Evolutionary conservation across 2,797 vertebrate species (phyloP).

Genomic region (Typhlichthys subterraneus): DNA sequence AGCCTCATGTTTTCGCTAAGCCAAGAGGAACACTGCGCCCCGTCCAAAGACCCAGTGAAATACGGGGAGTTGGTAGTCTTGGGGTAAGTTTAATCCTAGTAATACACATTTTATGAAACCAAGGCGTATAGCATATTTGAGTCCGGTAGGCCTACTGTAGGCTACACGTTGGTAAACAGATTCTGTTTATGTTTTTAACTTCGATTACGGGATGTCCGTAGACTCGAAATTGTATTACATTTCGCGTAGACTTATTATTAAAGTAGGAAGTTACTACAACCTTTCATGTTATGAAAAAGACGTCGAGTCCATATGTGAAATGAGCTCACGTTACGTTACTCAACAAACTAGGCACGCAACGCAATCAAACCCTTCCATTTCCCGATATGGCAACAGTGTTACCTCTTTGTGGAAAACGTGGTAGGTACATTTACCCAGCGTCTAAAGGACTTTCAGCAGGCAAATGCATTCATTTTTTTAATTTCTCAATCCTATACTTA

Average conservation of each 20-base stretch:
- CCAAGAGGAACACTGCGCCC: constrained; percentile 91
- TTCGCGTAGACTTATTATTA: no score
- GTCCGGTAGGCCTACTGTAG: no score
- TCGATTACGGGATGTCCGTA: no score
- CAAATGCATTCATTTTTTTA: not conserved
- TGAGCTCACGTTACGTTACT: constrained; percentile 76
- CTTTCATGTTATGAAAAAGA: not conserved
- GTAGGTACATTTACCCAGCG: no score
- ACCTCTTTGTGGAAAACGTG: not conserved
- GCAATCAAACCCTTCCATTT: constrained; percentile 33
- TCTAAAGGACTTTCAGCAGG: no score
- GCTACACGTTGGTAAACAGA: not conserved
- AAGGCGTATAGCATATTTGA: not conserved
- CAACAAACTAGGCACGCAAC: constrained; percentile 68
- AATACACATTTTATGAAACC: not conserved
- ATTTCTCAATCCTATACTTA: not conserved
- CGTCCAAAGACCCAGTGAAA: constrained; percentile 91
- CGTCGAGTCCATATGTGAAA: constrained; percentile 24
- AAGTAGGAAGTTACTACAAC: not conserved
- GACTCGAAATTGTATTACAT: no score
- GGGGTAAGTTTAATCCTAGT: constrained; percentile 81
- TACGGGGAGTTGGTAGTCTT: constrained; percentile 95
- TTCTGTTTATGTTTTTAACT: not conserved
- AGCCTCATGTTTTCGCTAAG: constrained; percentile 91
- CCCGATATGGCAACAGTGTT: constrained; percentile 3